Conservation (phyloP, 2,113 vertebrate species). For the Vanacampus margaritifer region DNA sequence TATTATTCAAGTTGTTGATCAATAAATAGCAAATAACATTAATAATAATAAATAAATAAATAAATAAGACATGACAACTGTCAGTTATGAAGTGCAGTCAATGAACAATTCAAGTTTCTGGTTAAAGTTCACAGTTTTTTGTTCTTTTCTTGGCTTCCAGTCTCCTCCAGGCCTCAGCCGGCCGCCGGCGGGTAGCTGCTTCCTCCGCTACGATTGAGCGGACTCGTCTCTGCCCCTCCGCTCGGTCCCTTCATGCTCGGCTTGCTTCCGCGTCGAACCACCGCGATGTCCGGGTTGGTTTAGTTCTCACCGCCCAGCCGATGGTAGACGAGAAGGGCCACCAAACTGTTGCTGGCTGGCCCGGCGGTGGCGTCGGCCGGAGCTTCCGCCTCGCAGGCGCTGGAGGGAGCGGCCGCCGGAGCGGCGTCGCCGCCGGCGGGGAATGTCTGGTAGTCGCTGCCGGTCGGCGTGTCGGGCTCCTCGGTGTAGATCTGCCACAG, state of each 20-base stretch:
- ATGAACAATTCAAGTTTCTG: slow-evolving; percentile 5
- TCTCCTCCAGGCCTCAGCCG: not conserved
- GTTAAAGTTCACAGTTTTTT: slow-evolving; percentile 44
- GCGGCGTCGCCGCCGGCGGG: slow-evolving; percentile 50
- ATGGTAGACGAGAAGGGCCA: slow-evolving; percentile 73
- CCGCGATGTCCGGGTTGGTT: not conserved
- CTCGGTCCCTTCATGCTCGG: not conserved
- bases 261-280: not conserved
- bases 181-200: slow-evolving; percentile 10
- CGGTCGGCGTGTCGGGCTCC: slow-evolving; percentile 54
- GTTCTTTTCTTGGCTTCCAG: slow-evolving; percentile 36
- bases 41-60: slow-evolving; percentile 48
- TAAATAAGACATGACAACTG: slow-evolving; percentile 40
- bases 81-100: slow-evolving; percentile 16
- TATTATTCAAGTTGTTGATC: slow-evolving; percentile 39
- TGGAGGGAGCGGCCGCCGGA: not conserved
- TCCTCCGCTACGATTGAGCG: slow-evolving; percentile 11
- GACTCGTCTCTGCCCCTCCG: slow-evolving; percentile 15
- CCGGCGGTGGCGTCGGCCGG: slow-evolving; percentile 29
- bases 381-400: not conserved
- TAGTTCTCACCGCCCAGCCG: slow-evolving; percentile 63
- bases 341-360: slow-evolving; percentile 65
- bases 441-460: slow-evolving; percentile 47
- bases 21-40: slow-evolving; percentile 68
- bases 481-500: slow-evolving; percentile 77